A percentile compares a stretch with the other conserved stretches of the same genome.
Evolutionary conservation across 2,797 vertebrate genomes (phyloP).

Genomic region (Syngnathus rostellatus): DNA sequence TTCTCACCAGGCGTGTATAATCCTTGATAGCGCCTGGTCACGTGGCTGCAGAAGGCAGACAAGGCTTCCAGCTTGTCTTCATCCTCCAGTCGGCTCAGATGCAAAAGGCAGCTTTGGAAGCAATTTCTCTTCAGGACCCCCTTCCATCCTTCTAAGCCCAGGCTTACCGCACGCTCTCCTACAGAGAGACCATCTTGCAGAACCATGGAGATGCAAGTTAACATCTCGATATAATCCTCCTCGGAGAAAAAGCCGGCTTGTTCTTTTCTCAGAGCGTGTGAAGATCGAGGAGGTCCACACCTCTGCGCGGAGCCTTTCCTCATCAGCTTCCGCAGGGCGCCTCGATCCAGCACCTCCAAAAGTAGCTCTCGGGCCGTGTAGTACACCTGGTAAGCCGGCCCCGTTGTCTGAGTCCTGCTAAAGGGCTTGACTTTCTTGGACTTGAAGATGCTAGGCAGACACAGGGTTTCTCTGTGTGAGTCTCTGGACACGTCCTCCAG

Average conservation of each 20-base stretch:
- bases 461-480: slow-evolving; percentile 26
- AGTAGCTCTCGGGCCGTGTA: slow-evolving; percentile 48
- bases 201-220: slow-evolving; percentile 54
- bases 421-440: slow-evolving; percentile 44
- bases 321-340: slow-evolving; percentile 43
- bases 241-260: slow-evolving; percentile 30
- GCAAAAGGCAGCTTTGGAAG: slow-evolving; percentile 46
- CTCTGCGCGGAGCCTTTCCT: slow-evolving; percentile 30
- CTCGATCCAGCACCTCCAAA: slow-evolving; percentile 49
- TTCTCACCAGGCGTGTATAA: slow-evolving; percentile 43
- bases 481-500: slow-evolving; percentile 27
- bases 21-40: slow-evolving; percentile 44
- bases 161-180: slow-evolving; percentile 22
- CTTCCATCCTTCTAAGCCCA: slow-evolving; percentile 49
- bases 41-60: slow-evolving; percentile 44
- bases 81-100: slow-evolving; percentile 45
- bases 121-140: slow-evolving; percentile 51
- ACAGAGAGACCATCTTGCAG: slow-evolving; percentile 52
- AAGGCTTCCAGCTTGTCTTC: slow-evolving; percentile 54
- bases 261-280: slow-evolving; percentile 33
- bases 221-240: slow-evolving; percentile 41
- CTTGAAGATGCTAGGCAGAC: slow-evolving; percentile 60
- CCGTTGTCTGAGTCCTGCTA: slow-evolving; percentile 12
- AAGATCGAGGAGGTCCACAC: slow-evolving; percentile 1
- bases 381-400: slow-evolving; percentile 42